phyloP scores from a whole-genome alignment of 1,140 invertebrate species.

The Nymphalis io region DNA sequence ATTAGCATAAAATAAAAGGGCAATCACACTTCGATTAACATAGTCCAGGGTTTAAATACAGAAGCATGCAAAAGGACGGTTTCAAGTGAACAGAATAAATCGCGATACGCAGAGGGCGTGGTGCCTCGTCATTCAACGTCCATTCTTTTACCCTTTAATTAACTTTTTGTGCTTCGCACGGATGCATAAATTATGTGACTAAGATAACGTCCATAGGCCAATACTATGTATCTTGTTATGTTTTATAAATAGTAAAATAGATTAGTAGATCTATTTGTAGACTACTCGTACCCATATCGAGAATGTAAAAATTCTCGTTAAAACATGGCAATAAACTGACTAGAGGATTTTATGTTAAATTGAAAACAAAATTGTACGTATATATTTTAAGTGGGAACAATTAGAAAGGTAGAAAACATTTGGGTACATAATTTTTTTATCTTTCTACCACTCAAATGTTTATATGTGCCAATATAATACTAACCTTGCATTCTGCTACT shows the following conservation, averaged over 20 bases:
- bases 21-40: conserved; percentile 25
- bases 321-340: too few relatives aligned
- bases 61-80: conserved; percentile 66
- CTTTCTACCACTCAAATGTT: too few relatives aligned
- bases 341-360: too few relatives aligned
- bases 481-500: too few relatives aligned
- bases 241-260: neutral
- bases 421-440: too few relatives aligned
- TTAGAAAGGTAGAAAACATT: too few relatives aligned
- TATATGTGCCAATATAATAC: too few relatives aligned
- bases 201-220: conserved; percentile 16
- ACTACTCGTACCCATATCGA: neutral
- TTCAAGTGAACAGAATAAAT: conserved; percentile 61
- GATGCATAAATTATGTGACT: conserved; percentile 34
- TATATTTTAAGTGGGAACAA: too few relatives aligned
- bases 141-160: conserved; percentile 63
- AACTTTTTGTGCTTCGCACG: conserved; percentile 38
- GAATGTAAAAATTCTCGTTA: too few relatives aligned
- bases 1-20: neutral
- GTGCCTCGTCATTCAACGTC: conserved; percentile 65
- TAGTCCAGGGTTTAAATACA: conserved; percentile 39
- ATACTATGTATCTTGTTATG: neutral
- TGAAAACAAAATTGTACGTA: too few relatives aligned
- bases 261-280: neutral
- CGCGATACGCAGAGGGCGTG: conserved; percentile 63